A percentile compares a stretch with the other conserved stretches of the same genome.
These are phyloP conservation scores for Arion vulgaris DNA, from an alignment of 1,140 invertebrate genomes.

Conservation along the genomic window DNA sequence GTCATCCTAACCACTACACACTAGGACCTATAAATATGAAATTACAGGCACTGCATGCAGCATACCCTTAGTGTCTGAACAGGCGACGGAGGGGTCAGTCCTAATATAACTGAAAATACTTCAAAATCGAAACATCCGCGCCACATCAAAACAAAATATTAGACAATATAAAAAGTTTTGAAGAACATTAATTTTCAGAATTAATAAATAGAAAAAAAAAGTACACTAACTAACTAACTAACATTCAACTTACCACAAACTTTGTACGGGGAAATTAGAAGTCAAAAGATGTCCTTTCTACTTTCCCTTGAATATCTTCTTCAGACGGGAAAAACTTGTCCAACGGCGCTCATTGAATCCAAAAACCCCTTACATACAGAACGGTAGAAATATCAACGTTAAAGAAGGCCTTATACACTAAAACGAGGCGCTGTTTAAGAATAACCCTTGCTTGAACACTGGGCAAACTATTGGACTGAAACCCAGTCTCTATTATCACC, in stretches of 20 bases:
- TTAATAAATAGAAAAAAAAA: background rate
- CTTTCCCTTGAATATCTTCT: background rate
- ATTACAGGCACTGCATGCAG: too few relatives aligned
- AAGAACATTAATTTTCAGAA: background rate
- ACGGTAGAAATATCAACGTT: background rate
- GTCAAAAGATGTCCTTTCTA: background rate
- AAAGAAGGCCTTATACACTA: background rate
- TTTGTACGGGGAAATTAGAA: background rate
- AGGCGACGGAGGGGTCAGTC: too few relatives aligned
- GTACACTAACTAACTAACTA: background rate
- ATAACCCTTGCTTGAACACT: constrained; percentile 13
- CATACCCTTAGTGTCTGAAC: too few relatives aligned
- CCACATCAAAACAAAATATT: background rate
- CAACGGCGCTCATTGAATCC: background rate
- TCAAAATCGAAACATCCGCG: background rate
- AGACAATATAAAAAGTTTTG: background rate
- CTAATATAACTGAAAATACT: too few relatives aligned
- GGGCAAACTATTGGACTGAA: constrained; percentile 34
- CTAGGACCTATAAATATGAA: too few relatives aligned
- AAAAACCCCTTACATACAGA: background rate
- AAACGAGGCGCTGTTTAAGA: background rate
- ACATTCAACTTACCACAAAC: background rate
- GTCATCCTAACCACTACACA: too few relatives aligned
- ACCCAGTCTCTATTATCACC: constrained; percentile 36
- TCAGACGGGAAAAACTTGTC: background rate